These are phyloP conservation scores for Sinocyclocheilus maitianheensis DNA, from an alignment of 2,113 vertebrate genomes.

Conservation along the genomic window DNA sequence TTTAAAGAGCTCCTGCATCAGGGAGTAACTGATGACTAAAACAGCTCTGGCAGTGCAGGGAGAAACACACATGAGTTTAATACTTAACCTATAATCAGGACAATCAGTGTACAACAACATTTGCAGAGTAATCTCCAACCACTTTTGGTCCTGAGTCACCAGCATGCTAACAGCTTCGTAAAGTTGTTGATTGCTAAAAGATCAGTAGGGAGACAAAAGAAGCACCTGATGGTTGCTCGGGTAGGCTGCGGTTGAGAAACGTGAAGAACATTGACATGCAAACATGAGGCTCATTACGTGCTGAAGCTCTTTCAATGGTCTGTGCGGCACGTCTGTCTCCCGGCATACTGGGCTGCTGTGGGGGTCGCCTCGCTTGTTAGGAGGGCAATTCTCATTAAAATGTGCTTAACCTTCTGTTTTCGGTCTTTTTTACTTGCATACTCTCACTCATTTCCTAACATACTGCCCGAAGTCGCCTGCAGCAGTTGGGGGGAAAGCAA, in stretches of 20 bases:
- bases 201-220: conserved; percentile 36
- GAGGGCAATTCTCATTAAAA: conserved; percentile 60
- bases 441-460: conserved; percentile 41
- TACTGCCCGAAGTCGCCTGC: conserved; percentile 42
- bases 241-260: conserved; percentile 40
- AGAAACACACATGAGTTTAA: conserved; percentile 52
- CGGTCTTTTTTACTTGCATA: conserved; percentile 21
- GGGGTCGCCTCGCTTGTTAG: conserved; percentile 58
- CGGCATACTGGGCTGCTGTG: conserved; percentile 20
- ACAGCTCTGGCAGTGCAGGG: conserved; percentile 19
- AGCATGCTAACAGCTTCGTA: not conserved
- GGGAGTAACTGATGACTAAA: conserved; percentile 45
- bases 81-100: conserved; percentile 51
- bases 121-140: conserved; percentile 26
- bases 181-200: conserved; percentile 37
- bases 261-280: conserved; percentile 36
- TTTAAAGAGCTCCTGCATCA: conserved; percentile 40
- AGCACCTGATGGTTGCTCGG: conserved; percentile 17
- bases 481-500: conserved; percentile 30
- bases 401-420: conserved; percentile 53
- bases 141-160: conserved; percentile 15
- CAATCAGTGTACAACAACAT: conserved; percentile 54
- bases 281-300: conserved; percentile 42
- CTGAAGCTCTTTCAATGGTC: conserved; percentile 38
- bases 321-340: conserved; percentile 29